A percentile compares a stretch with the other conserved stretches of the same genome.
phyloP scores from a whole-genome alignment of 2,797 vertebrate genomes.

The Thripadectes ignobilis region DNA sequence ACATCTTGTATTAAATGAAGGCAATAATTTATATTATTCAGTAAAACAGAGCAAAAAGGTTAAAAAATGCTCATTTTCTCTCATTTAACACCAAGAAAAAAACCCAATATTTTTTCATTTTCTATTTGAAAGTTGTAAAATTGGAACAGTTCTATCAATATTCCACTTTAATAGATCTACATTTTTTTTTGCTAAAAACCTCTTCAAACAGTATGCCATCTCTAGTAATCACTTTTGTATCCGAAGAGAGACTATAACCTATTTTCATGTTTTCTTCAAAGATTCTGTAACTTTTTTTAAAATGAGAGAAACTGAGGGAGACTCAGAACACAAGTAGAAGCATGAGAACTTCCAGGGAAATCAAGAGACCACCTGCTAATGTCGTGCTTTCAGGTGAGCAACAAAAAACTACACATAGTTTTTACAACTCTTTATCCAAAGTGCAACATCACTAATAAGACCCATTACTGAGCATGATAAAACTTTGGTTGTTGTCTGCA shows the following conservation, averaged over 20 bases:
- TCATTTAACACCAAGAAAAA: background rate
- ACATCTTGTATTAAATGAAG: background rate
- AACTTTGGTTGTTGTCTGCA: background rate
- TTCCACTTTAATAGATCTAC: background rate
- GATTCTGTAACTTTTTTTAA: background rate
- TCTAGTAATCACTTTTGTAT: background rate
- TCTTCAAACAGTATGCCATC: background rate
- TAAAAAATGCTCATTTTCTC: background rate
- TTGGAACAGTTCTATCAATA: background rate
- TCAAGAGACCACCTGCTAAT: background rate
- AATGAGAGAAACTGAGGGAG: background rate
- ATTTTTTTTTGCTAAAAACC: background rate
- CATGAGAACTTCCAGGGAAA: background rate
- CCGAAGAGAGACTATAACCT: background rate
- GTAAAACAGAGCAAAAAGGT: background rate
- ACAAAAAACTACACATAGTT: background rate
- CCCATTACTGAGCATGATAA: background rate
- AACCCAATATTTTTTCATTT: fast-evolving
- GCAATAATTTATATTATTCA: background rate
- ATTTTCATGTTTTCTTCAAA: background rate
- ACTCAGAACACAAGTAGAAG: background rate
- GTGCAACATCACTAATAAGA: background rate
- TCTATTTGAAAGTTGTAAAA: background rate
- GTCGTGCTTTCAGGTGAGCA: background rate
- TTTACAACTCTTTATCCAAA: background rate